These are phyloP conservation scores for Sterna hirundo DNA, from an alignment of 2,113 vertebrate species.

Conservation along the genomic window DNA sequence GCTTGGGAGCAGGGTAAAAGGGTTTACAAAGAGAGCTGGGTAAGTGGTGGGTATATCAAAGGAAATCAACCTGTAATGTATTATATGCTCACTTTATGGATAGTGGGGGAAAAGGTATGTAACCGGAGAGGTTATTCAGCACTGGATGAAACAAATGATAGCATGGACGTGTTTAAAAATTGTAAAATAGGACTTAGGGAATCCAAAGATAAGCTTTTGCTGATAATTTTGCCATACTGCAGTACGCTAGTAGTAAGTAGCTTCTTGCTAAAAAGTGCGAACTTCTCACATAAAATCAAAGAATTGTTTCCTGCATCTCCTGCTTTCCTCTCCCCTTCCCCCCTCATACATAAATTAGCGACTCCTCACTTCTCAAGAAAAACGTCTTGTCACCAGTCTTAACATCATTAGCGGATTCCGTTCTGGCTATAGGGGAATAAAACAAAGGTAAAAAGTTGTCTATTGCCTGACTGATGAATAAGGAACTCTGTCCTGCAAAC, in stretches of 20 bases:
- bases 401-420: neutral
- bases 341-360: neutral
- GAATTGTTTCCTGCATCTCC: neutral
- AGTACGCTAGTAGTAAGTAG: neutral
- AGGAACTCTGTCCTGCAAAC: neutral
- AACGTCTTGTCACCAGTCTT: neutral
- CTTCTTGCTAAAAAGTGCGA: neutral
- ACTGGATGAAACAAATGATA: neutral
- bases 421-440: neutral
- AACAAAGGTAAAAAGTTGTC: neutral
- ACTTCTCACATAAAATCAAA: neutral
- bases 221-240: neutral
- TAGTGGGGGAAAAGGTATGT: accelerated
- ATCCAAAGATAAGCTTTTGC: neutral
- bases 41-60: slow-evolving; percentile 33
- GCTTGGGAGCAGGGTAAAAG: neutral
- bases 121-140: neutral
- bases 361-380: neutral
- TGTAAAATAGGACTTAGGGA: neutral
- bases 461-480: neutral
- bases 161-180: neutral
- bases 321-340: neutral
- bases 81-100: slow-evolving; percentile 47
- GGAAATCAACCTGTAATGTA: neutral
- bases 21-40: slow-evolving; percentile 18